phyloP scores from a whole-genome alignment of 2,113 vertebrate species.

The Hystrix cristata region DNA sequence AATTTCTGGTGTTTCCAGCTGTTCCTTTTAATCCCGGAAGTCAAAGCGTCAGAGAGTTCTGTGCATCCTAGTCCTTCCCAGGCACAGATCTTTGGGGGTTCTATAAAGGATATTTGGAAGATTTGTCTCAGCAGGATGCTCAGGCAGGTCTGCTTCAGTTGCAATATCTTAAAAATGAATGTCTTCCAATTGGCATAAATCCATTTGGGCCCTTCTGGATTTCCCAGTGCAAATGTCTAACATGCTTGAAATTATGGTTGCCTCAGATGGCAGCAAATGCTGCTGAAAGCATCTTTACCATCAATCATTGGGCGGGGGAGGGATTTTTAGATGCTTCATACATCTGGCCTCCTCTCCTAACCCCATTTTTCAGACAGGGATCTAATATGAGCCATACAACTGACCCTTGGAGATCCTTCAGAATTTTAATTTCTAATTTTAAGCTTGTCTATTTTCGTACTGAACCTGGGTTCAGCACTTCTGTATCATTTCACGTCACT shows the following conservation, averaged over 20 bases:
- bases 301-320: neutral
- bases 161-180: slow-evolving; percentile 29
- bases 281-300: neutral
- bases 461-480: neutral
- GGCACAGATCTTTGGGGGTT: neutral
- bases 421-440: neutral
- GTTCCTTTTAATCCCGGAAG: neutral
- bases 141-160: slow-evolving; percentile 41
- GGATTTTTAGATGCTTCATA: neutral
- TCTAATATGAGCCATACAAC: neutral
- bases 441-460: neutral
- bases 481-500: neutral
- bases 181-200: slow-evolving; percentile 53
- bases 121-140: slow-evolving; percentile 34
- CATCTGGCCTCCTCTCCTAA: neutral
- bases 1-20: neutral
- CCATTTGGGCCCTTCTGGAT: neutral
- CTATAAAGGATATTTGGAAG: neutral
- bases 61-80: neutral
- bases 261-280: neutral
- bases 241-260: neutral
- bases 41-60: neutral
- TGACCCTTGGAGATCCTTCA: neutral
- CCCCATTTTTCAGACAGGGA: neutral
- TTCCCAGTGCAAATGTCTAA: neutral